Evolutionary conservation across 2,113 vertebrate species (phyloP).

Genomic region (Silurus glanis): DNA sequence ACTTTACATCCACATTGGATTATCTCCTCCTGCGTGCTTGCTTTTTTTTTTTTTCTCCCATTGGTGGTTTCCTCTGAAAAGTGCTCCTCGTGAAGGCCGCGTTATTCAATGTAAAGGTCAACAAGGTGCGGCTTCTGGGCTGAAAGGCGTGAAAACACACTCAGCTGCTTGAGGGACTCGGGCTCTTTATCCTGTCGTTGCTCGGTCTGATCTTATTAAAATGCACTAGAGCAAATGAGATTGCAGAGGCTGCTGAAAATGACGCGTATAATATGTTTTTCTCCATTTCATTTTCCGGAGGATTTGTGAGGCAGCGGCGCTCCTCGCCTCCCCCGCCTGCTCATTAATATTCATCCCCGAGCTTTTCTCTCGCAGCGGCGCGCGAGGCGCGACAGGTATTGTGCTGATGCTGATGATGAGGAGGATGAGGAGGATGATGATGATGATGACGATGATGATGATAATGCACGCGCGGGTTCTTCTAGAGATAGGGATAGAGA

Average conservation of each 20-base stretch:
- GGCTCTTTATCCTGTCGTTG: slow-evolving; percentile 7
- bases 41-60: background rate
- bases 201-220: slow-evolving; percentile 68
- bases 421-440: background rate
- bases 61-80: background rate
- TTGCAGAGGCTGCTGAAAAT: slow-evolving; percentile 74
- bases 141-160: slow-evolving; percentile 37
- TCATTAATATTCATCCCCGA: slow-evolving; percentile 79
- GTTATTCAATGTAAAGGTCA: slow-evolving; percentile 46
- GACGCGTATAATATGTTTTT: slow-evolving; percentile 75
- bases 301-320: slow-evolving; percentile 68
- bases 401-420: slow-evolving; percentile 46
- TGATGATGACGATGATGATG: slow-evolving; percentile 27
- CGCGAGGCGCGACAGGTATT: slow-evolving; percentile 47
- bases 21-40: background rate
- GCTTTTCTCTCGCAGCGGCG: slow-evolving; percentile 60
- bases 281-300: slow-evolving; percentile 68
- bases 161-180: slow-evolving; percentile 26
- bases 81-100: background rate
- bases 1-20: slow-evolving; percentile 29
- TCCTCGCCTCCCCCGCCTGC: slow-evolving; percentile 58
- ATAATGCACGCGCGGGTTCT: slow-evolving; percentile 33
- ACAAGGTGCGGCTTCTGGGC: slow-evolving; percentile 26
- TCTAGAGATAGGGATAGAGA: background rate
- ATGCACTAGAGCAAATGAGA: slow-evolving; percentile 77